Conservation (phyloP, 2,113 vertebrate genomes). For the Dipodomys ordii region DNA sequence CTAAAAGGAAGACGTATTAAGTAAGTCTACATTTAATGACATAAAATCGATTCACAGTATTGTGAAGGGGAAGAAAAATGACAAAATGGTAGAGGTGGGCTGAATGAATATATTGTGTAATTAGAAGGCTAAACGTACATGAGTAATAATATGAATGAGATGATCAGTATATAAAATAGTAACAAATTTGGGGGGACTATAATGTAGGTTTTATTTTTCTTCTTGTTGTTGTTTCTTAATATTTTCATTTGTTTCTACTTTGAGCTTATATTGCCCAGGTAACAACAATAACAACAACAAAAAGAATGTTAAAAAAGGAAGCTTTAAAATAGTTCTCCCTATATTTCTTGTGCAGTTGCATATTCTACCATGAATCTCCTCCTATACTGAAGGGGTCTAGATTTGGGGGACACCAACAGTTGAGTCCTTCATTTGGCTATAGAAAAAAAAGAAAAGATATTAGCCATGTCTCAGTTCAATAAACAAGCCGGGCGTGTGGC, state of each 20-base stretch:
- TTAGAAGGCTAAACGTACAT: not conserved
- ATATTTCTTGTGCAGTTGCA: not conserved
- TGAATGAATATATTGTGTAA: not conserved
- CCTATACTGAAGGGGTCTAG: not conserved
- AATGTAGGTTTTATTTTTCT: not conserved
- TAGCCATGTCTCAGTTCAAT: too few species aligned
- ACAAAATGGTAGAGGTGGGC: not conserved
- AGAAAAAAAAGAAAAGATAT: too few species aligned
- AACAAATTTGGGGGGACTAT: constrained; percentile 5
- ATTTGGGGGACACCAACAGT: not conserved
- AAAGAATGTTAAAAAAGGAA: not conserved
- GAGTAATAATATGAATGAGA: not conserved
- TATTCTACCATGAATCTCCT: not conserved
- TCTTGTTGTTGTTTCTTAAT: not conserved
- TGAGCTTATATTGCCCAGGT: not conserved
- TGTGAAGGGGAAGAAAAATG: not conserved
- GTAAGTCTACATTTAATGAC: not conserved
- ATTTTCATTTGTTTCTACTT: constrained; percentile 48
- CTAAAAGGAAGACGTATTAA: constrained; percentile 35
- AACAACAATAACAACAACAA: not conserved
- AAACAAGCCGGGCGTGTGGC: too few species aligned
- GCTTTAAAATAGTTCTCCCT: not conserved
- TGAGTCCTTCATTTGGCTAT: too few species aligned
- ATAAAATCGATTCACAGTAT: constrained; percentile 11
- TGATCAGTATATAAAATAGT: not conserved